phyloP scores from a whole-genome alignment of 2,888 invertebrate genomes.

The Drosophila atroscutellata region DNA sequence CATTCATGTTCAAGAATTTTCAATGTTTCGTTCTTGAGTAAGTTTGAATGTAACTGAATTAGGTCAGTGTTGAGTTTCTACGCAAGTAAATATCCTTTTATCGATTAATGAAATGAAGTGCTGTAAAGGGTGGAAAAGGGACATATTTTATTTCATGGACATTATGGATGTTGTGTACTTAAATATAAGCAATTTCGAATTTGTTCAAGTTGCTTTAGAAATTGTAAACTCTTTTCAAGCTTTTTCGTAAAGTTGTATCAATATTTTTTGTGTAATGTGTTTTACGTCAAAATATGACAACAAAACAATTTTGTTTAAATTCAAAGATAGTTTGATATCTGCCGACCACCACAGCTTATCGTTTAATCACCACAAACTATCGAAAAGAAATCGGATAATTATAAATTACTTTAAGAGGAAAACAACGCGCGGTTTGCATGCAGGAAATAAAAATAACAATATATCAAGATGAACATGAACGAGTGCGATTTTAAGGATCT shows the following conservation, averaged over 20 bases:
- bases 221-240: background rate
- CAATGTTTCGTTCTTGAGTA: slow-evolving; percentile 87
- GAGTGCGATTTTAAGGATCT: slow-evolving; percentile 82
- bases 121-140: background rate
- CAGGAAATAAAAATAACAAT: slow-evolving; percentile 10
- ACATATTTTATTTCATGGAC: background rate
- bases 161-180: background rate
- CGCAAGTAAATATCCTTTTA: slow-evolving; percentile 5
- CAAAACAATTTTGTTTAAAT: background rate
- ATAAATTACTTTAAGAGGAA: slow-evolving; percentile 26
- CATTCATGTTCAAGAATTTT: slow-evolving; percentile 90
- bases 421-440: slow-evolving; percentile 42
- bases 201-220: background rate
- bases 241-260: background rate
- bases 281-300: background rate
- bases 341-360: slow-evolving; percentile 27
- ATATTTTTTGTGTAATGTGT: background rate
- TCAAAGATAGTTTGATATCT: slow-evolving; percentile 21
- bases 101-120: slow-evolving; percentile 3
- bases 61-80: background rate
- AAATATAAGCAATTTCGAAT: background rate
- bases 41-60: slow-evolving; percentile 22
- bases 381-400: slow-evolving; percentile 26
- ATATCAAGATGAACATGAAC: slow-evolving; percentile 51
- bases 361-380: slow-evolving; percentile 8